Percentiles rank a stretch among this genome's conserved stretches.
Evolutionary conservation across 2,888 invertebrate genomes (phyloP).

Genomic region (Philonicus albiceps): DNA sequence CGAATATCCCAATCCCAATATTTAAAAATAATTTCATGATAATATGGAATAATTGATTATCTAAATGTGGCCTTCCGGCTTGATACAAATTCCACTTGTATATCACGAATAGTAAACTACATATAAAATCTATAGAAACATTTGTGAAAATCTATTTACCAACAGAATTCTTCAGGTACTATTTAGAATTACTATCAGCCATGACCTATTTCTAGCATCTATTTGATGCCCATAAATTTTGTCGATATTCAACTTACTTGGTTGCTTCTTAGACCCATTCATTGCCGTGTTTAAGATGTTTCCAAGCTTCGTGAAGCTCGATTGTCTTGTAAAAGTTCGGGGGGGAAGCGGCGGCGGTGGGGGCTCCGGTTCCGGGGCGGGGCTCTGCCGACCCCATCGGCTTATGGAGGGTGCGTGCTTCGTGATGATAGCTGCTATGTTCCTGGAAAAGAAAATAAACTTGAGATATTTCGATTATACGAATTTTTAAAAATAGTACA

Average conservation of each 20-base stretch:
- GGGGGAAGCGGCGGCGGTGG: slow-evolving; percentile 59
- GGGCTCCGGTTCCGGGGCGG: slow-evolving; percentile 60
- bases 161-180: neutral
- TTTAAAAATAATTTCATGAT: too few relatives aligned
- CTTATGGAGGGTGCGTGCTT: slow-evolving; percentile 55
- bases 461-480: neutral
- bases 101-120: neutral
- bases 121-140: neutral
- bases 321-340: slow-evolving; percentile 67
- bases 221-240: neutral
- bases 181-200: neutral
- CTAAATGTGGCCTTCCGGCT: too few relatives aligned
- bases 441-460: neutral
- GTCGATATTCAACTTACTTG: slow-evolving; percentile 56
- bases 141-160: neutral
- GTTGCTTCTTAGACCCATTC: slow-evolving; percentile 61
- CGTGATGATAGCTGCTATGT: slow-evolving; percentile 45
- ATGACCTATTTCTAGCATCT: neutral
- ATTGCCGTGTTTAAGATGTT: slow-evolving; percentile 71
- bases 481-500: neutral
- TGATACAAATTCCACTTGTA: neutral
- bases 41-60: too few relatives aligned
- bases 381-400: slow-evolving; percentile 61
- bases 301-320: slow-evolving; percentile 71
- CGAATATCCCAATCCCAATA: too few relatives aligned